Evolutionary conservation across 1,140 invertebrate genomes (phyloP), one percentile per base, ranked within the genome.

Genomic region (Drosophila bipectinata): DNA sequence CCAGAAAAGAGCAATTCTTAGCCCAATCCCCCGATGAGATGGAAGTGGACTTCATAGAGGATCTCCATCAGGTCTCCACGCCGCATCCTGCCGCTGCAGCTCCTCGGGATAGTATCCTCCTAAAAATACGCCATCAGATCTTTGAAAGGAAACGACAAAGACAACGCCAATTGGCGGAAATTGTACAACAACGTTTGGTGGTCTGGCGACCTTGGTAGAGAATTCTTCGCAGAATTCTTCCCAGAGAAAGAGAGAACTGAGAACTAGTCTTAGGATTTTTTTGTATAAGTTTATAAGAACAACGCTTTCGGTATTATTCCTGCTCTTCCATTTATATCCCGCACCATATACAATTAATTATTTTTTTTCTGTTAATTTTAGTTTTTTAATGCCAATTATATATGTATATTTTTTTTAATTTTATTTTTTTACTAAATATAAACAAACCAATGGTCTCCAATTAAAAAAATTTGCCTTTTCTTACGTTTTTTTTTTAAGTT

Each of bases 81-180:
- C 10, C 56, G 47, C 44, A 37, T 6, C 39, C 28, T 6, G 8
- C 37, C 6, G 28, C 53, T 6, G 39, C 54, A 53, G 72, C 75
- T 3, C 56, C 72, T 5, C 79, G 85, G 28, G 90, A 91, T 49
- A 81, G 82, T 69, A 91, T 91, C 53, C 61, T 91, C 24, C 47
- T 81, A 3, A 91, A 91, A 54, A 91, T 91, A 28, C 90, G 90
- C 15, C 73, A 84, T 41, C 90, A 91, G 66, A 91, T 91, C 41
- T 91, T 91, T 24, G 90, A 91, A 72, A 72, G 90, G 0, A 90
- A 91, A 49, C 74, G 90, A 1, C 77, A 84, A 45, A 49, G 81
- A 41, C 81, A 84, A 28, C 83, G 82, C 9, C 78, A 91, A 32
- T 18, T 83, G 59, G 77, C 66, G 12, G 75, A 82, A 24, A 28